A percentile compares a stretch with the other conserved stretches of the same genome.
Evolutionary conservation across 2,888 invertebrate species (phyloP).

Genomic region (Scelioninae gen. 1): DNA sequence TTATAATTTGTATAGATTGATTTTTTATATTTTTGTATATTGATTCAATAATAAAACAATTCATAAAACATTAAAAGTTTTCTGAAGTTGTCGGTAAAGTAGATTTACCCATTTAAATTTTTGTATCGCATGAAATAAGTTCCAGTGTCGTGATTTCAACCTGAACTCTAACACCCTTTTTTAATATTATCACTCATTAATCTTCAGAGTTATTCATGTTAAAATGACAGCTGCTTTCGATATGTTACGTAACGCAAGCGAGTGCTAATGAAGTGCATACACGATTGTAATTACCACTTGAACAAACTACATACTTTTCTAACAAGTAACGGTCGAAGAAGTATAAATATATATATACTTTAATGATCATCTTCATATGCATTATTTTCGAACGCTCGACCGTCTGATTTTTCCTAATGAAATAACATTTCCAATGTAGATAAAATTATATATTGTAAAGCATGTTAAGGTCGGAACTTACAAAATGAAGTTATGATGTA

Average conservation of each 20-base stretch:
- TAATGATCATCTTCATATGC: constrained; percentile 52
- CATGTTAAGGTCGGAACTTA: constrained; percentile 55
- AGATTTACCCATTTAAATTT: no score
- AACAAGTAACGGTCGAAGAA: constrained; percentile 35
- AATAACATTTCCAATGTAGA: constrained; percentile 21
- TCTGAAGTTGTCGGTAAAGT: no score
- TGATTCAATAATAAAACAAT: no score
- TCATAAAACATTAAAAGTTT: no score
- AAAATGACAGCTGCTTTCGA: constrained; percentile 77
- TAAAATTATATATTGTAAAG: constrained; percentile 29
- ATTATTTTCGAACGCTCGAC: constrained; percentile 20
- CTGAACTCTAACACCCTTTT: constrained; percentile 77
- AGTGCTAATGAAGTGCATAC: constrained; percentile 83
- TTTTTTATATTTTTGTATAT: no score
- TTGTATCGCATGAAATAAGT: constrained; percentile 40
- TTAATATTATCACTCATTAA: constrained; percentile 78
- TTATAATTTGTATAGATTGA: no score
- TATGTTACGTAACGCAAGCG: constrained; percentile 79
- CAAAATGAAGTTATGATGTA: constrained; percentile 48
- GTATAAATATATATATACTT: constrained; percentile 3
- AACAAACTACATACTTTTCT: constrained; percentile 74
- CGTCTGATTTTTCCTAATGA: constrained; percentile 31
- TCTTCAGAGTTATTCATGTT: constrained; percentile 80
- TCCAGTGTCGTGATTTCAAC: constrained; percentile 45
- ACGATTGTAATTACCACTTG: constrained; percentile 80